Conservation (phyloP, 1,140 invertebrate genomes). For the Drosophila melanogaster region DNA sequence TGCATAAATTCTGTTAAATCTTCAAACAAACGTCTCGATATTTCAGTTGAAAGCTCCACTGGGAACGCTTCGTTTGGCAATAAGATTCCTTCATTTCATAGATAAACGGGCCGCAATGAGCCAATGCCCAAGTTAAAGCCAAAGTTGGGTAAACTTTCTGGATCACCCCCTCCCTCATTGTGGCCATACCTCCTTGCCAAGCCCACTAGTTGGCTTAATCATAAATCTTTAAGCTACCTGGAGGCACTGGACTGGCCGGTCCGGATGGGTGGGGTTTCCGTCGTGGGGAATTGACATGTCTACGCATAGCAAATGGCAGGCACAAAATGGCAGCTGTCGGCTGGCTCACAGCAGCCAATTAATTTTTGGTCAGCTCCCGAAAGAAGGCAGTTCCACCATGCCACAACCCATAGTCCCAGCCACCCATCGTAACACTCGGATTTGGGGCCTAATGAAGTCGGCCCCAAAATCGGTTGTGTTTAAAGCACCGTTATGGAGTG, state of each 20-base stretch:
- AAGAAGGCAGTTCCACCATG: slow-evolving; percentile 36
- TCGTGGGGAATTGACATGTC: slow-evolving; percentile 66
- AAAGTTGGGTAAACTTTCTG: slow-evolving; percentile 67
- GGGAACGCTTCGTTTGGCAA: slow-evolving; percentile 47
- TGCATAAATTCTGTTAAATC: neutral
- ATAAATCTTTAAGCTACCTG: slow-evolving; percentile 79
- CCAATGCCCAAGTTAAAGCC: slow-evolving; percentile 64
- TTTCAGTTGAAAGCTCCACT: slow-evolving; percentile 19
- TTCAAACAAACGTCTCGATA: slow-evolving; percentile 4
- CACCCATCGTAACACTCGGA: slow-evolving; percentile 3
- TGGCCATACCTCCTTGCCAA: slow-evolving; percentile 1
- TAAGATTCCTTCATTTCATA: slow-evolving; percentile 73
- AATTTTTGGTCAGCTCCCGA: slow-evolving; percentile 65
- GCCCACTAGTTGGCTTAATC: slow-evolving; percentile 62
- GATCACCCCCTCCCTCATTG: neutral
- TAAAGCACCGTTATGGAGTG: slow-evolving; percentile 60
- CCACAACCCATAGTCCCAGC: neutral
- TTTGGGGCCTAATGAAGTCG: slow-evolving; percentile 62
- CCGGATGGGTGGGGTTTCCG: slow-evolving; percentile 5
- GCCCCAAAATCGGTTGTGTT: slow-evolving; percentile 35
- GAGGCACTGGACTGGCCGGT: slow-evolving; percentile 14
- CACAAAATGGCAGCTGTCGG: slow-evolving; percentile 74
- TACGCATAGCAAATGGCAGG: slow-evolving; percentile 64
- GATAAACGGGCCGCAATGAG: slow-evolving; percentile 75
- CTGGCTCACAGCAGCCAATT: slow-evolving; percentile 68